Percentiles rank a stretch among this genome's conserved stretches.
These are phyloP conservation scores for Harpegnathos saltator DNA, from an alignment of 1,140 invertebrate species.

Conservation along the genomic window DNA sequence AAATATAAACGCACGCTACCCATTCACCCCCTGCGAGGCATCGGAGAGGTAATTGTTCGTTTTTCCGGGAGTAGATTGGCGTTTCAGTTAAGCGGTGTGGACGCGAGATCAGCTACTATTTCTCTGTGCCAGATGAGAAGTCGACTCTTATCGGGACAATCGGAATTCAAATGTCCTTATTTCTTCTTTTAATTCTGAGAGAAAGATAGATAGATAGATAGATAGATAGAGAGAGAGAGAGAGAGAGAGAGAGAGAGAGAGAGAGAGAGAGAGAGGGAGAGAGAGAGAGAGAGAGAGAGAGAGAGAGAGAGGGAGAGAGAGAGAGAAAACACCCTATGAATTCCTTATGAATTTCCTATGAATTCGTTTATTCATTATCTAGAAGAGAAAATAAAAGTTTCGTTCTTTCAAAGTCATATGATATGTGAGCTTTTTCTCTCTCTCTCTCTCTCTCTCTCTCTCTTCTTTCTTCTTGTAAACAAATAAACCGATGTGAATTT, in stretches of 20 bases:
- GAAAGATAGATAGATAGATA: no score
- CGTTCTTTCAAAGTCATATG: neutral
- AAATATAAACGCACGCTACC: constrained; percentile 50
- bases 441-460: no score
- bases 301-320: neutral
- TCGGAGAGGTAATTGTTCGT: constrained; percentile 35
- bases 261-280: neutral
- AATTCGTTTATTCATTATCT: neutral
- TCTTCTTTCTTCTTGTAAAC: neutral
- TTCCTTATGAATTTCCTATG: no score
- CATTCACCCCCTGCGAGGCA: constrained; percentile 11
- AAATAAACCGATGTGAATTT: neutral
- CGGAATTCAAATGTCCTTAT: constrained; percentile 20
- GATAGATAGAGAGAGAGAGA: no score
- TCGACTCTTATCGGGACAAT: constrained; percentile 29
- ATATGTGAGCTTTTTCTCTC: neutral
- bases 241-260: no score
- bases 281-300: neutral
- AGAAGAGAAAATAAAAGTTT: neutral
- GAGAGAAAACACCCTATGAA: neutral
- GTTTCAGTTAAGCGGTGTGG: constrained; percentile 27
- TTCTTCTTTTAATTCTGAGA: neutral
- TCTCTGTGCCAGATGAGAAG: neutral
- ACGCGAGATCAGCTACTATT: neutral
- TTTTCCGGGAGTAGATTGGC: constrained; percentile 43